phyloP scores from a whole-genome alignment of 2,113 vertebrate genomes.

The Orycteropus afer region DNA sequence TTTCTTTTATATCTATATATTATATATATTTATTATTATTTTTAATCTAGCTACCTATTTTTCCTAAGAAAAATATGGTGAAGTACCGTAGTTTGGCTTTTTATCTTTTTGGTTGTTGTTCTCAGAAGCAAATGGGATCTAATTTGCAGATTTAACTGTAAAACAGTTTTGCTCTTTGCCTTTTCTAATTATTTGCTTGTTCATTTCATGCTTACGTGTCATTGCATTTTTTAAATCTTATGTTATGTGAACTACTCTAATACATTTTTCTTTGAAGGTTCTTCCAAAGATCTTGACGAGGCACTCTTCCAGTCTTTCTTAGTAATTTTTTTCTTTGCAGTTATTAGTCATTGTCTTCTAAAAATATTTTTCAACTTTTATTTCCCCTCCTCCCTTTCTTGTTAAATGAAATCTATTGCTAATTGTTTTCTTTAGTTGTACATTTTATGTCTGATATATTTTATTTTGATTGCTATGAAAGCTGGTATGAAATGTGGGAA shows the following conservation, averaged over 20 bases:
- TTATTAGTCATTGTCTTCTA: conserved; percentile 90
- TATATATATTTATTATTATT: conserved; percentile 41
- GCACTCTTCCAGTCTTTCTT: conserved; percentile 90
- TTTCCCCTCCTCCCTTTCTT: conserved; percentile 83
- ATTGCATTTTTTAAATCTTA: conserved; percentile 87
- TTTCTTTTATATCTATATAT: conserved; percentile 76
- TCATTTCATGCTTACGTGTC: conserved; percentile 89
- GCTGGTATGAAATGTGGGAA: conserved; percentile 92
- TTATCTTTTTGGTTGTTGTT: conserved; percentile 81
- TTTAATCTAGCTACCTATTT: conserved; percentile 83
- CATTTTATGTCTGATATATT: conserved; percentile 87
- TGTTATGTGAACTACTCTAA: conserved; percentile 91
- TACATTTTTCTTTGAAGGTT: conserved; percentile 93
- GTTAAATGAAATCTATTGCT: conserved; percentile 86
- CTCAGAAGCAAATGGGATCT: conserved; percentile 77
- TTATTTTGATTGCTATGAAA: conserved; percentile 90
- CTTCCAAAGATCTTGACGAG: conserved; percentile 91
- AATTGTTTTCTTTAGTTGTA: conserved; percentile 86
- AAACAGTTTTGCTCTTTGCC: conserved; percentile 82
- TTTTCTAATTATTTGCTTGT: conserved; percentile 87
- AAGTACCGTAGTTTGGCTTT: conserved; percentile 83
- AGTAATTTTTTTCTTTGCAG: conserved; percentile 91
- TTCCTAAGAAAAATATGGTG: conserved; percentile 85
- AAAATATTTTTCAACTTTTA: conserved; percentile 84
- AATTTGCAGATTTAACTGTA: conserved; percentile 82